Conservation (phyloP, 2,888 invertebrate genomes). For the Aromia moschata region DNA sequence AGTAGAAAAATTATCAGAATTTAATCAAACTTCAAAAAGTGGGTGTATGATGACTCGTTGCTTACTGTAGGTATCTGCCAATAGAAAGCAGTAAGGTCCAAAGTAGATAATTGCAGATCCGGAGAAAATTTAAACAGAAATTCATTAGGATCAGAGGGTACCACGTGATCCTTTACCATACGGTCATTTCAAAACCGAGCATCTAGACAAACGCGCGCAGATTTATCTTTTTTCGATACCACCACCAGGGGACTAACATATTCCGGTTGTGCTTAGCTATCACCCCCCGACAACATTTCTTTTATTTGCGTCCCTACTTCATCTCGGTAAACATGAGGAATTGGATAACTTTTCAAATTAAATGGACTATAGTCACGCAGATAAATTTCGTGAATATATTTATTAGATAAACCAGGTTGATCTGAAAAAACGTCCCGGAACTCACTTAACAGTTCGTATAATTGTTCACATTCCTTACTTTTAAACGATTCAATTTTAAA, state of each 20-base stretch:
- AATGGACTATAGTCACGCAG: constrained; percentile 12
- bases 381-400: constrained; percentile 14
- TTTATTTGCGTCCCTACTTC: constrained; percentile 5
- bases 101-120: background rate
- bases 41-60: too few species aligned
- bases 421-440: constrained; percentile 5
- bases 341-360: constrained; percentile 5
- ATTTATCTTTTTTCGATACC: constrained; percentile 33
- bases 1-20: too few species aligned
- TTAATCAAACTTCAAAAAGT: too few species aligned
- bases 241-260: constrained; percentile 31
- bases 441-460: constrained; percentile 6
- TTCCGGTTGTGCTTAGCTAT: constrained; percentile 15
- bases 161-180: background rate
- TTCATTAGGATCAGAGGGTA: background rate
- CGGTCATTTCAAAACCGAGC: background rate
- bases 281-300: constrained; percentile 20
- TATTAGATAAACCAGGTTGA: constrained; percentile 4
- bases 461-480: background rate
- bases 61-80: background rate
- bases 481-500: background rate
- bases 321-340: constrained; percentile 1
- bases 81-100: background rate
- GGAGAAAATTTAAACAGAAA: background rate
- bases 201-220: background rate